Evolutionary conservation across 2,888 invertebrate species (phyloP).

Genomic region (Leptura quadrifasciata): DNA sequence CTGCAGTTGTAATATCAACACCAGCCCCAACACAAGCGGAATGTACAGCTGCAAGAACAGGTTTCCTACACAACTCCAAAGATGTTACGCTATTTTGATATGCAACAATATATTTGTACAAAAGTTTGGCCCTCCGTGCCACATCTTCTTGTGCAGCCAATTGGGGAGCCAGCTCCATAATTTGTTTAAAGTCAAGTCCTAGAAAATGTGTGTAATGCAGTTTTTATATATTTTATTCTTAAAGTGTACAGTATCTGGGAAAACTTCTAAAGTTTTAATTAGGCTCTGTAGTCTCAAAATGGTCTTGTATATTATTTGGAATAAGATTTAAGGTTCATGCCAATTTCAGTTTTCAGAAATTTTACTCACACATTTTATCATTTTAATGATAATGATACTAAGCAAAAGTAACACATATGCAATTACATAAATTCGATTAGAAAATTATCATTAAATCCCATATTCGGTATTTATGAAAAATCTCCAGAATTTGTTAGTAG

Average conservation of each 20-base stretch:
- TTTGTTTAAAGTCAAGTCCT: conserved; percentile 85
- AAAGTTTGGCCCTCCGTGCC: conserved; percentile 83
- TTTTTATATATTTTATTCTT: neutral
- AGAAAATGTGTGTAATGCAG: conserved; percentile 26
- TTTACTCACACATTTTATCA: no score
- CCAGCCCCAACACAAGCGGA: conserved; percentile 94
- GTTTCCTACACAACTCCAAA: conserved; percentile 92
- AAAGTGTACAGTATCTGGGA: neutral
- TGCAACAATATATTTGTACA: conserved; percentile 78
- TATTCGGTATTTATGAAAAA: no score
- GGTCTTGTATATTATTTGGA: no score
- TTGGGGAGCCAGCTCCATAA: conserved; percentile 77
- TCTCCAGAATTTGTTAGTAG: no score
- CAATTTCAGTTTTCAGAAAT: no score
- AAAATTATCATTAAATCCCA: no score
- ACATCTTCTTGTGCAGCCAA: conserved; percentile 83
- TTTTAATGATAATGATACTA: no score
- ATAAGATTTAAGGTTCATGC: no score
- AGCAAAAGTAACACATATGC: no score
- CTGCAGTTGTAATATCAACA: conserved; percentile 89
- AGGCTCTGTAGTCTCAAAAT: no score
- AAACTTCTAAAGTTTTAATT: neutral
- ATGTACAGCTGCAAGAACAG: conserved; percentile 92
- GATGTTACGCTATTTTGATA: conserved; percentile 88
- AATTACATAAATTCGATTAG: no score